Percentiles rank a stretch among this genome's conserved stretches.
Evolutionary conservation across 2,888 invertebrate genomes (phyloP).

Genomic region (Caenorhabditis drosophilae): DNA sequence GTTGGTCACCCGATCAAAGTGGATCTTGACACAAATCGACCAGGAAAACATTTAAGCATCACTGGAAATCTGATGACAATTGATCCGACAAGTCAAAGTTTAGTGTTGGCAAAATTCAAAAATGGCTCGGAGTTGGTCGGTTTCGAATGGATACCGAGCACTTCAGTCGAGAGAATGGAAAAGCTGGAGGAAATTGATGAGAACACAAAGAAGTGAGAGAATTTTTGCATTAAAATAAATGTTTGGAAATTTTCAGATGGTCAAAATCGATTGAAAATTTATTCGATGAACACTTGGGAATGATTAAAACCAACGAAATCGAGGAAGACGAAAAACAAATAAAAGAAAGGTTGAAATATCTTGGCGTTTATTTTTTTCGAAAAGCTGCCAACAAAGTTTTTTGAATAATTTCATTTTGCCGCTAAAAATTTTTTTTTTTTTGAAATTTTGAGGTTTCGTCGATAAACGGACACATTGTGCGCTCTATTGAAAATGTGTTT

Average conservation of each 20-base stretch:
- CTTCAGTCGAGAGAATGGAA: background rate
- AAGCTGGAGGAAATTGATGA: too few relatives aligned
- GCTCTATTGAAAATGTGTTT: background rate
- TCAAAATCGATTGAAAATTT: conserved; percentile 1
- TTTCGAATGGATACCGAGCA: background rate
- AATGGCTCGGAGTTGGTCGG: background rate
- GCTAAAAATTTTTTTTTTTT: too few relatives aligned
- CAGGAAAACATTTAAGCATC: too few relatives aligned
- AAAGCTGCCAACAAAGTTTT: too few relatives aligned
- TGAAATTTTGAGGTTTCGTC: background rate
- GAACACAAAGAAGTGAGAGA: background rate
- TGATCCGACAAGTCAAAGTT: conserved; percentile 46
- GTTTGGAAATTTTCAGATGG: conserved; percentile 1
- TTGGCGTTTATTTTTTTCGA: too few relatives aligned
- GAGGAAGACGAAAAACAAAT: conserved; percentile 19
- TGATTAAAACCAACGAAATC: too few relatives aligned
- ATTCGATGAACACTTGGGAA: too few relatives aligned
- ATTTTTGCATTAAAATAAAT: background rate
- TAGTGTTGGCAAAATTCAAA: conserved; percentile 42
- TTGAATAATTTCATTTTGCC: too few relatives aligned
- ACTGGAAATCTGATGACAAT: conserved; percentile 52
- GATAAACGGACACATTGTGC: too few relatives aligned
- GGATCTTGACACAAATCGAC: background rate
- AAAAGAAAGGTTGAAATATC: conserved; percentile 10
- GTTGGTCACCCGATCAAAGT: conserved; percentile 7